phyloP scores from a whole-genome alignment of 2,113 vertebrate species.

The Cephalopterus ornatus region DNA sequence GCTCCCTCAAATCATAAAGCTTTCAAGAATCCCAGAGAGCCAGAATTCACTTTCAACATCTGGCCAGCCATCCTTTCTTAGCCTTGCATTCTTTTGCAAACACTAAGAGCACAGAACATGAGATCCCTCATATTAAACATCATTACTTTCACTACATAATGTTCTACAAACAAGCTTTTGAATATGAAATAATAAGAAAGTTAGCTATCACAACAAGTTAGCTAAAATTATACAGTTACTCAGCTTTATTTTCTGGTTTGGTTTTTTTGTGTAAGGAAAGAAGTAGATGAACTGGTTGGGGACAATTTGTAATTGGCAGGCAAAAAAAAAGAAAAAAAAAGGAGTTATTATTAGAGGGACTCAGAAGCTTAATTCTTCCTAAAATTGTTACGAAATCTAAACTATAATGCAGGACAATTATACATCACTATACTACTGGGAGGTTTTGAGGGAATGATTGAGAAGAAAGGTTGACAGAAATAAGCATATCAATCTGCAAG shows the following conservation, averaged over 20 bases:
- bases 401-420: not conserved
- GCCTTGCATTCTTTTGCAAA: not conserved
- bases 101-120: not conserved
- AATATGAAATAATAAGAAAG: not conserved
- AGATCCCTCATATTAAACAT: not conserved
- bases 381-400: not conserved
- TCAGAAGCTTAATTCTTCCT: not conserved
- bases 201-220: not conserved
- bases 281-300: not conserved
- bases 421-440: not conserved
- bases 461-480: not conserved
- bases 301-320: not conserved
- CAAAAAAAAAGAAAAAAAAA: not conserved
- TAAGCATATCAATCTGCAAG: not conserved
- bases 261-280: not conserved
- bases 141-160: not conserved
- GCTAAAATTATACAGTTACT: not conserved
- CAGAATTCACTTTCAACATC: not conserved
- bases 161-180: not conserved
- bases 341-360: not conserved
- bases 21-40: not conserved
- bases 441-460: accelerated
- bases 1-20: not conserved
- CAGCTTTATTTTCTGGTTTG: not conserved
- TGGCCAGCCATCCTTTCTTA: not conserved